Evolutionary conservation across 2,797 vertebrate species (phyloP), one percentile per base, ranked within the genome.

Genomic region (Semotilus atromaculatus): DNA sequence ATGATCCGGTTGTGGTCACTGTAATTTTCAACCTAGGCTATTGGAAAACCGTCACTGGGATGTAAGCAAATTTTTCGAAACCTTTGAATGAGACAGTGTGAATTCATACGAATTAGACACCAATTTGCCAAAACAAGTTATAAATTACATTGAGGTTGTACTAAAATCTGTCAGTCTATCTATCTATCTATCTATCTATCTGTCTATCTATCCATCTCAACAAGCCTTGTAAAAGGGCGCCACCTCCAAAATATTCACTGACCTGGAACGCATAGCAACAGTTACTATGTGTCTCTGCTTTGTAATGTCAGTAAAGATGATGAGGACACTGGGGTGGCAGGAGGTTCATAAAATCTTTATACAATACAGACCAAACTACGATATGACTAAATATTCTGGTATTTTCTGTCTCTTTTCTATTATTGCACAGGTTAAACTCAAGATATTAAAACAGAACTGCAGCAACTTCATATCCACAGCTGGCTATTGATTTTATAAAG

Each of bases 231-330:
- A 67, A 84, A 78, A 80, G 7, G 29, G 34, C 60, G 53, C 38
- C n/a, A 72, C 72, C 67, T 53, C 29, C 66, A 68, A 81, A 48
- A 76, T 68, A 19, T 48, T 53, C 58, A 81, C 31, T 76, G 62
- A 86, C 58, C 78, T 82, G 67, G 67, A 83, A 77, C 11, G 38
- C 55, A 83, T 74, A 70, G 34, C 68, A 85, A 68, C 68, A 64
- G 68, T 80, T 80, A 85, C 83, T 80, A 85, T 80, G 43, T 0
- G 7, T 13, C 68, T 64, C 9, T 23, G 31, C 40, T 73, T 29
- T 51, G 13, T 74, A 64, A 43, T 64, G 40, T 53, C 78, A 80
- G 77, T 10, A 80, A 60, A 31, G 11, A 74, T 16, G n/a, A 48
- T 48, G 53, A 78, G 8, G 53, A 60, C 23, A 38, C 10, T 53